Evolutionary conservation across 2,888 invertebrate genomes (phyloP), one percentile per base, ranked within the genome.

Genomic region (Cecidostiba fungosa): DNA sequence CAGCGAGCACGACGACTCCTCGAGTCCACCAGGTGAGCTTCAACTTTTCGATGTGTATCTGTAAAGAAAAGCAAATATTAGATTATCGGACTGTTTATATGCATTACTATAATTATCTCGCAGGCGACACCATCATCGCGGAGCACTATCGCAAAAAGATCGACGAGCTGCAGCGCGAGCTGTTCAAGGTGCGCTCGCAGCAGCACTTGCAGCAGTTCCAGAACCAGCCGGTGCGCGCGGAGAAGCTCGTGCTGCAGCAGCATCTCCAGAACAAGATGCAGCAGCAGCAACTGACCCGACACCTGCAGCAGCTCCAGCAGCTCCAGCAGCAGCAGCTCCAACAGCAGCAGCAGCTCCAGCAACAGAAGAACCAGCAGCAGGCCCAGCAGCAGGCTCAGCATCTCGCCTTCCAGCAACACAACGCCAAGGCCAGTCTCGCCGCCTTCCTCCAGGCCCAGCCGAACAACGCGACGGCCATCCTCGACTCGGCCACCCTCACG

Each of bases 121-220:
- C 43, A 82, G 87, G 89, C 92, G 95, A 95, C 86, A 97, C 97
- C 90, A 97, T 97, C 89, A 95, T 97, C 86, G 96, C 98, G 80
- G 95, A 96, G 86, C 98, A 98, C 19, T 85, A 84, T 92, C 96
- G 97, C 90, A 95, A 97, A 81, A 96, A 97, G 93, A 98, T 98
- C 89, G 97, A 98, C 91, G 97, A 98, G 91, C 94, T 98, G 73
- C 97, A 98, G 92, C 94, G 97, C 3, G 97, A 97, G 91, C 92
- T 97, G 88, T 96, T 96, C 86, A 95, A 96, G 88, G 69, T 85
- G 74, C 79, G 80, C 16, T 97, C 97, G 0, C 96, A 97, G 87
- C 95, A 96, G 89, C 97, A 97, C 91, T 92, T 97, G 88, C 96
- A 97, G 90, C 96, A 96, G 88, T 95, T 95, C 72, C 95, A 95